Percentiles rank a stretch among this genome's conserved stretches.
These are phyloP conservation scores for Onychomys torridus DNA, from an alignment of 2,797 vertebrate genomes.

Conservation along the genomic window DNA sequence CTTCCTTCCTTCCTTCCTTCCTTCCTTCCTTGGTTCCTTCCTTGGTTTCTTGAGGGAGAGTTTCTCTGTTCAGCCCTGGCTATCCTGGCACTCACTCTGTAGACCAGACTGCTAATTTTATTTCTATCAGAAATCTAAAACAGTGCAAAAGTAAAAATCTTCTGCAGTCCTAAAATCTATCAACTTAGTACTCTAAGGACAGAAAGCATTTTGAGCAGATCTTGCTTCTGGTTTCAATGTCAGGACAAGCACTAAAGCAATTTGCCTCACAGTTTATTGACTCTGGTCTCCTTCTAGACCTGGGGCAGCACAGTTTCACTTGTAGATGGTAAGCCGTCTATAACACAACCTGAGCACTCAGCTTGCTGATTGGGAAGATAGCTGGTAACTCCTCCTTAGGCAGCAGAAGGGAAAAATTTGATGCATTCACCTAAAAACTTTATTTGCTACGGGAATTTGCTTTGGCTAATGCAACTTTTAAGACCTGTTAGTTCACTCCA, in stretches of 20 bases:
- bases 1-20: too few species aligned
- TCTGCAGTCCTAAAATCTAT: not conserved
- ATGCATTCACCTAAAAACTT: constrained; percentile 71
- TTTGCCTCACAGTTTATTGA: not conserved
- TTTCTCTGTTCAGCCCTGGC: not conserved
- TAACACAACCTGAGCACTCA: constrained; percentile 51
- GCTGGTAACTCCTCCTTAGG: constrained; percentile 60
- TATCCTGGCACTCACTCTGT: not conserved
- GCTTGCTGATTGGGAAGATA: not conserved
- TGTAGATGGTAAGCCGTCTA: not conserved
- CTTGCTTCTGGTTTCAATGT: not conserved
- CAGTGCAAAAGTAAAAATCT: not conserved
- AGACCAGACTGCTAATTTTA: not conserved
- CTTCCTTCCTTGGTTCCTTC: not conserved
- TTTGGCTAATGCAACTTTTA: constrained; percentile 86
- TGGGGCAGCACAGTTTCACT: not conserved
- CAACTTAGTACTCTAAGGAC: not conserved
- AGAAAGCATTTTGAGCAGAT: not conserved
- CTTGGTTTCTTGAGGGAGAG: not conserved
- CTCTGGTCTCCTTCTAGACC: not conserved
- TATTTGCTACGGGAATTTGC: constrained; percentile 85
- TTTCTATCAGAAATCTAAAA: constrained; percentile 39
- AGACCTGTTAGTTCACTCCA: constrained; percentile 87
- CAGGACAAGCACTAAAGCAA: not conserved
- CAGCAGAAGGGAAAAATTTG: constrained; percentile 58